These are phyloP conservation scores for Mesembrinibis cayennensis DNA, from an alignment of 2,113 vertebrate species.

Conservation along the genomic window DNA sequence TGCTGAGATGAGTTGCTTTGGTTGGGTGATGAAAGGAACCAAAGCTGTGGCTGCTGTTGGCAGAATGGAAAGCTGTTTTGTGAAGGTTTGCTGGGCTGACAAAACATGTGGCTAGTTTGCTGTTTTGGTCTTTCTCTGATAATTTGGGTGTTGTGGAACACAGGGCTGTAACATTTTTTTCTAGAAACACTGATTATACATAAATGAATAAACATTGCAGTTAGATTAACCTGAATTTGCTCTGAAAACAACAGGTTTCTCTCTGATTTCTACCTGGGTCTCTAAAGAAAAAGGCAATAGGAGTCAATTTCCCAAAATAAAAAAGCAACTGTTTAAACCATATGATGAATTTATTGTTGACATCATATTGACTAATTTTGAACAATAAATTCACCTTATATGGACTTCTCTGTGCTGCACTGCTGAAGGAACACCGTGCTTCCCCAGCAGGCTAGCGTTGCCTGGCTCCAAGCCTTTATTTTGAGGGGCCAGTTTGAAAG, in stretches of 20 bases:
- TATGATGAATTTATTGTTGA: neutral
- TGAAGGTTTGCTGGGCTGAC: neutral
- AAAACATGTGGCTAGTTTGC: neutral
- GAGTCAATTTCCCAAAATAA: neutral
- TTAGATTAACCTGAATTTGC: neutral
- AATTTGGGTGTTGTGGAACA: neutral
- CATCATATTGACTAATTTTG: neutral
- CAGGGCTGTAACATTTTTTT: neutral
- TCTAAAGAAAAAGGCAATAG: neutral
- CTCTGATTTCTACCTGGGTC: neutral
- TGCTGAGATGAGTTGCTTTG: constrained; percentile 14
- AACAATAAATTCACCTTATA: neutral
- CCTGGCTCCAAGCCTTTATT: neutral
- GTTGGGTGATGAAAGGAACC: neutral
- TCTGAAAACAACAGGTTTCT: neutral
- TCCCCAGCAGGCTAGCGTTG: neutral
- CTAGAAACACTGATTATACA: neutral
- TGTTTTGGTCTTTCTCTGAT: neutral
- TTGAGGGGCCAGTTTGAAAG: neutral
- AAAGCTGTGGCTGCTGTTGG: neutral
- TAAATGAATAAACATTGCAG: neutral
- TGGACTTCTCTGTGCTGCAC: neutral
- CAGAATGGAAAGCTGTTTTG: neutral
- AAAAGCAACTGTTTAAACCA: neutral
- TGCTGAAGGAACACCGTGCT: neutral